phyloP scores from a whole-genome alignment of 2,797 vertebrate species.

The Microhierax caerulescens region DNA sequence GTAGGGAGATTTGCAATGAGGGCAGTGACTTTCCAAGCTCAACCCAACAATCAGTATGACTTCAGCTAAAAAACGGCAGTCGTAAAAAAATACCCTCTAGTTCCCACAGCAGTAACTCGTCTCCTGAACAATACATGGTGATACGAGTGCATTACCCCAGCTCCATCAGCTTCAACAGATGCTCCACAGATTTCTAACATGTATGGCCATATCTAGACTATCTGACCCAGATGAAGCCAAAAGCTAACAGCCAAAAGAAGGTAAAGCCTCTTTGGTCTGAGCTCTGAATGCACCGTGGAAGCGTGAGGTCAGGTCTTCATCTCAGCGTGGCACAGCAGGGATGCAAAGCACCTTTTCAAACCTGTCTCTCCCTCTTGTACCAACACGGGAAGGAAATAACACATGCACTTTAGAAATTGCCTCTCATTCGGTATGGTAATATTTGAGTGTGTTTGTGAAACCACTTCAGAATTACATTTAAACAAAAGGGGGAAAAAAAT shows the following conservation, averaged over 20 bases:
- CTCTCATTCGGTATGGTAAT: slow-evolving; percentile 23
- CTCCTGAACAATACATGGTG: rapidly evolving
- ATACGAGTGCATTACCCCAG: background rate
- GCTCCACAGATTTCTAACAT: background rate
- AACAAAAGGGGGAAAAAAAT: background rate
- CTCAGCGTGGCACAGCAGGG: rapidly evolving
- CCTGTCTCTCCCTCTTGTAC: background rate
- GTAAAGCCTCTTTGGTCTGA: background rate
- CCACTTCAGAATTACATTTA: slow-evolving; percentile 42
- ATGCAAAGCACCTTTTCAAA: background rate
- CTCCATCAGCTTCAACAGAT: background rate
- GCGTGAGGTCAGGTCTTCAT: background rate
- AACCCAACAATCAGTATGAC: background rate
- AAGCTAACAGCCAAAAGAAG: background rate
- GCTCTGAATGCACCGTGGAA: background rate
- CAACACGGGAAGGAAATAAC: background rate
- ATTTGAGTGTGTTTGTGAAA: slow-evolving; percentile 52
- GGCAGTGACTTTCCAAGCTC: background rate
- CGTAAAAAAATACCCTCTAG: background rate
- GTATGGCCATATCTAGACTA: background rate
- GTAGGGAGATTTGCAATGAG: background rate
- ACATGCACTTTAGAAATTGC: background rate
- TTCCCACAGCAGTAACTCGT: background rate
- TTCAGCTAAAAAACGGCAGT: background rate
- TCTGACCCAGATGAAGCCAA: background rate